Base-by-base conservation (phyloP, 2,797 vertebrate species). In the Neosilurus mollespiculum region DNA sequence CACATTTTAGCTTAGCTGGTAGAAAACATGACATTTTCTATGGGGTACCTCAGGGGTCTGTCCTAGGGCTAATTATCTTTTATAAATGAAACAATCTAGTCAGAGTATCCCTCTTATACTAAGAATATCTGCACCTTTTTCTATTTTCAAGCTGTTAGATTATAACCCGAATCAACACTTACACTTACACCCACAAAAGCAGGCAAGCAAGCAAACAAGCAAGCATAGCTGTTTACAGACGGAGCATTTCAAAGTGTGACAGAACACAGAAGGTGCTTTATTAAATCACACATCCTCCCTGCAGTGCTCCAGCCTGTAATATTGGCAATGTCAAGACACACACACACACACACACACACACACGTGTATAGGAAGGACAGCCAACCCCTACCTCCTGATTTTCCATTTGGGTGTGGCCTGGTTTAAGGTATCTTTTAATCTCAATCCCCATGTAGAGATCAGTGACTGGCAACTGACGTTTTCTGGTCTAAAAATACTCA, bases 201-300 rank as follows among this genome's bases (percentile, higher is more conserved):
- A 20, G 61, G 75, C 43, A 79, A 87, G 85, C 16, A 62, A 37
- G 43, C 72, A 83, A n/a, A 75, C 84, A 84, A 37, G 43, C 72
- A 83, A n/a, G 80, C 84, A 84, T 30, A 51, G 34, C 34, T 87
- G 71, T 76, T n/a, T 59, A 77, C 64, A 75, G 78, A 43, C 66
- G 20, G 77, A 83, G 69, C 62, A 49, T 75, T 79, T 76, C 81
- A 22, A 67, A 85, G 79, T 75, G 76, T 79, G 76, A 79, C 83
- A 82, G 83, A 75, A 84, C 65, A 75, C 87, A 89, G 86, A 67
- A 56, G 84, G 82, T 84, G 80, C 69, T 83, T 86, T 86, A 86
- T 86, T 86, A 86, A 86, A 86, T 80, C 84, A 80, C 59, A 62
- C 53, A 26, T 76, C 81, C 26, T 71, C 61, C 84, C 81, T 80